A percentile compares a stretch with the other conserved stretches of the same genome.
Conservation (phyloP, 1,140 invertebrate genomes). For the Hycleus phaleratus region DNA sequence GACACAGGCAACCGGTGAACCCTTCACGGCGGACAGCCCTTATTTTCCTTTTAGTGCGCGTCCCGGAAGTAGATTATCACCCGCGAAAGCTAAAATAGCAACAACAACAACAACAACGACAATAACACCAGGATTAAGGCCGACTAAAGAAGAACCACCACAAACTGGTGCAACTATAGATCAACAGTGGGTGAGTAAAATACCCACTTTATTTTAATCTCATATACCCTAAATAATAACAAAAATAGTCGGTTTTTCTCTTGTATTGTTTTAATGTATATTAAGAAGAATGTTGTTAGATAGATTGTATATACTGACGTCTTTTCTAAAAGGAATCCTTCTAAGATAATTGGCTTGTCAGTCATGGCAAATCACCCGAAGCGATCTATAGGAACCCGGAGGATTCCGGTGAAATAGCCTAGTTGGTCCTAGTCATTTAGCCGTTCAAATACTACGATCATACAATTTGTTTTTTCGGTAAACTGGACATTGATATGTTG, state of each 20-base stretch:
- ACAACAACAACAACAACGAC: background rate
- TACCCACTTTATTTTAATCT: background rate
- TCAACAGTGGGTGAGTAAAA: conserved; percentile 39
- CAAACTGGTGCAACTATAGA: conserved; percentile 29
- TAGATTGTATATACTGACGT: too few species aligned
- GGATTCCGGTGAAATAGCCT: background rate
- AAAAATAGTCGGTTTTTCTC: too few species aligned
- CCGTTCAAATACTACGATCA: too few species aligned
- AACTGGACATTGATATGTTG: too few species aligned
- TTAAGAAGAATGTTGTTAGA: too few species aligned
- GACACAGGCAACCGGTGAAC: conserved; percentile 35
- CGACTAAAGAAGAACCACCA: conserved; percentile 33
- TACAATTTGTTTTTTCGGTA: too few species aligned
- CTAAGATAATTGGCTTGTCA: conserved; percentile 12
- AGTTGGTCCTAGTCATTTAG: too few species aligned
- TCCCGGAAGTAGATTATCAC: conserved; percentile 31
- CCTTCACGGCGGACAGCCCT: conserved; percentile 38
- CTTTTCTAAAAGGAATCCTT: background rate
- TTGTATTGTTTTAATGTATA: too few species aligned
- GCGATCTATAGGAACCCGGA: conserved; percentile 2
- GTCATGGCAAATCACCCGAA: conserved; percentile 10
- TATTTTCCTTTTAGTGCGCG: conserved; percentile 40
- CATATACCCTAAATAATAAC: too few species aligned
- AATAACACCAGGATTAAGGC: conserved; percentile 18
- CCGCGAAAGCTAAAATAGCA: conserved; percentile 34